A percentile compares a stretch with the other conserved stretches of the same genome.
Conservation (phyloP, 2,888 invertebrate species). For the Sicus ferrugineus region DNA sequence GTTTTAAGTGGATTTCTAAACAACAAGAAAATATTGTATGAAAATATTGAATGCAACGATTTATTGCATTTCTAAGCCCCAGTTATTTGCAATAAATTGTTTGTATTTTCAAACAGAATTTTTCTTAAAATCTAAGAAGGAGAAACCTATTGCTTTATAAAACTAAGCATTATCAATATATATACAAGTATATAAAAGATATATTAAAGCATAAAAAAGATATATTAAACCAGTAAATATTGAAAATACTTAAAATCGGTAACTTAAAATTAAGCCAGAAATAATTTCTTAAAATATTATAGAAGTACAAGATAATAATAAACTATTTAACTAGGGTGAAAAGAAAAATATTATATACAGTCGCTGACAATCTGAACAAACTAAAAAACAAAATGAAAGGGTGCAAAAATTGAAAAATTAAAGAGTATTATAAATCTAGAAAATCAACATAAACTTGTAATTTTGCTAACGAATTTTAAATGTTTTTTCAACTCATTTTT, state of each 20-base stretch:
- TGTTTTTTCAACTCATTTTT: too few relatives aligned
- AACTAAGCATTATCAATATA: neutral
- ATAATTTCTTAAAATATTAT: conserved; percentile 12
- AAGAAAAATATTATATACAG: neutral
- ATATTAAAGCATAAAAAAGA: neutral
- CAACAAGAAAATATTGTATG: conserved; percentile 15
- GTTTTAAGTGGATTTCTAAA: conserved; percentile 34
- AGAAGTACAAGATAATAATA: conserved; percentile 14
- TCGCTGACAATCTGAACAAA: conserved; percentile 12
- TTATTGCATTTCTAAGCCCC: conserved; percentile 46
- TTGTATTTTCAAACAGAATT: conserved; percentile 1
- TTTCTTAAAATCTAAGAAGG: neutral
- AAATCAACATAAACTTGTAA: too few relatives aligned
- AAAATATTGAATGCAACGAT: conserved; percentile 35
- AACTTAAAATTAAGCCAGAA: neutral
- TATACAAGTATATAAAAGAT: conserved; percentile 28
- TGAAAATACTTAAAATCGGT: neutral
- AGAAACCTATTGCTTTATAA: neutral
- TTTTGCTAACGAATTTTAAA: too few relatives aligned
- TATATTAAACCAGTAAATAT: too few relatives aligned
- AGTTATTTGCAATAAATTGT: conserved; percentile 44
- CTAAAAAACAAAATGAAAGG: too few relatives aligned
- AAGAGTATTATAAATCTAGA: too few relatives aligned
- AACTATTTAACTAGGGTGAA: neutral
- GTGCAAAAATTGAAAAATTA: too few relatives aligned